Evolutionary conservation across 2,888 invertebrate species (phyloP), one percentile per base, ranked within the genome.

Genomic region (Eristalis pertinax): DNA sequence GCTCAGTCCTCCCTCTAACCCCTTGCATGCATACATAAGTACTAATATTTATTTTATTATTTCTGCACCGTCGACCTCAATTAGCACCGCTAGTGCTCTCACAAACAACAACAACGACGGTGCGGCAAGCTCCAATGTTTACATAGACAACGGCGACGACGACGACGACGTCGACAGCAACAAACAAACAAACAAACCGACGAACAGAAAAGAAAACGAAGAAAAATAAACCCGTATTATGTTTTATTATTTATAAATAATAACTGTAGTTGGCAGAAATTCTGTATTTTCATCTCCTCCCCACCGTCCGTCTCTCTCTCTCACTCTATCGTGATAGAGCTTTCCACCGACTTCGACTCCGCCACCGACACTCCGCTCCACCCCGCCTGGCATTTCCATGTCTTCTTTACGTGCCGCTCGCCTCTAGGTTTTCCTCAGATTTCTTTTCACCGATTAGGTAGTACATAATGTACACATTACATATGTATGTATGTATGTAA

Each of bases 201-300:
- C 0, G 7, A n/a, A 72, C 32, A 79, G 58, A 72, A 38, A 43
- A 65, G 35, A 62, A 41, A 60, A 63, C 29, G n/a, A 63, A 29
- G 15, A 2, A 5, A 26, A 63, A 64, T 26, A 79, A 72, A 79
- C 60, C 74, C 19, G 73, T 62, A 74, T 79, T 73, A 73, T 80
- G 50, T 60, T 73, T 50, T 80, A 79, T 79, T 79, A 72, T 70
- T 79, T 79, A 77, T 79, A 79, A 72, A 72, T 79, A 73, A 72
- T 79, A 79, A 79, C 79, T 73, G 79, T 79, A 60, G 72, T 79
- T 79, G 70, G 79, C 72, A 65, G 60, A 67, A 60, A 43, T 64
- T 72, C 64, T 72, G 38, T 72, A 32, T 32, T 43, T 62, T 41
- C 32, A 29, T 43, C 11, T 68, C 15, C 65, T 78, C 43, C 32